Percentiles rank a stretch among this genome's conserved stretches.
phyloP scores from a whole-genome alignment of 2,113 vertebrate genomes.

The Xenus cinereus region DNA sequence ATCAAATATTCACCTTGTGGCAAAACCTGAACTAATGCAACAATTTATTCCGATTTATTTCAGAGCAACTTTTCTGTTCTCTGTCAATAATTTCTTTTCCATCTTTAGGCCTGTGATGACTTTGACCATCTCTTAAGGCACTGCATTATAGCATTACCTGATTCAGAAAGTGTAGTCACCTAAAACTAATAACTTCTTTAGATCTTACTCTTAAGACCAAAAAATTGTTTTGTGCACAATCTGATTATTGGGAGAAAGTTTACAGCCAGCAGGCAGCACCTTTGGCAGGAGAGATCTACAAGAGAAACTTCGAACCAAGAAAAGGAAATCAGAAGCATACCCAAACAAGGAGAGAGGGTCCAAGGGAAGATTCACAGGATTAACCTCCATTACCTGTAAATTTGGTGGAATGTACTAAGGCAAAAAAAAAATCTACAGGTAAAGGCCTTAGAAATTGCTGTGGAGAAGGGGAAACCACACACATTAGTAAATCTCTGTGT shows the following conservation, averaged over 20 bases:
- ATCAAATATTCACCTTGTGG: neutral
- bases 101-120: neutral
- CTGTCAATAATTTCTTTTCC: neutral
- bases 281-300: neutral
- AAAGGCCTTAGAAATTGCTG: neutral
- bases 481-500: neutral
- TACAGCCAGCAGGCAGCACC: neutral
- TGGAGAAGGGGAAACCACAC: neutral
- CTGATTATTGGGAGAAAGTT: neutral
- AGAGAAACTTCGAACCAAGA: neutral
- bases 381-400: neutral
- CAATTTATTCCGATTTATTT: neutral
- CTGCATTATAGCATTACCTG: neutral
- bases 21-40: neutral
- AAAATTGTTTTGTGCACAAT: fast-evolving
- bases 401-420: neutral
- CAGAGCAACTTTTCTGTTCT: neutral
- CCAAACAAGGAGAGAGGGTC: fast-evolving
- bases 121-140: neutral
- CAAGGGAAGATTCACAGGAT: neutral
- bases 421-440: neutral
- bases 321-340: neutral
- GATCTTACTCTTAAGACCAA: neutral
- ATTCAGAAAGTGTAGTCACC: neutral
- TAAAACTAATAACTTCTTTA: neutral